Base-by-base conservation (phyloP, 2,797 vertebrate genomes). In the Onychomys leucogaster region DNA sequence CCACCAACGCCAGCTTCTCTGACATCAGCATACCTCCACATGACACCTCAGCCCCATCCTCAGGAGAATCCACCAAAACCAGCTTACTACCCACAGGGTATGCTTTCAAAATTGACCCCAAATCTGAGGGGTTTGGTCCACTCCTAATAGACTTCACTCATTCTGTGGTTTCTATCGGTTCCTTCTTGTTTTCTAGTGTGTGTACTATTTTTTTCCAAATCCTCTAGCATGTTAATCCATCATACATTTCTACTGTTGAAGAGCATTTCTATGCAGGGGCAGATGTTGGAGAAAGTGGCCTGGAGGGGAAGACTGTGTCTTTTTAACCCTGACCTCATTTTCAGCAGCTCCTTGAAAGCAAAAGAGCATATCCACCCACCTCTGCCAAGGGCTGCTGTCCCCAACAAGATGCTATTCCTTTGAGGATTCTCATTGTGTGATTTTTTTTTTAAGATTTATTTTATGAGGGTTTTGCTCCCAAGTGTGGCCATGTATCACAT, bases 131-230 rank as follows among this genome's bases (percentile, higher is more conserved):
- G 69, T 61, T 78, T 0, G 0, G 12, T n/a, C 34, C 1, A 34
- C 16, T 10, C 41, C 11, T 29, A 76, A 63, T 0, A 32, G 7
- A 32, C 49, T 89, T 25, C 2, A 0, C 41, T n/a, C 63, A 6
- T 43, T 82, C 65, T 25, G 1, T 46, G 67, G 21, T 89, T 73
- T 94, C 63, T 93, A 21, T 6, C 19, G 52, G 73, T 61, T 84
- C 61, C 63, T 65, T 43, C 77, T 89, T 41, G 9, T 65, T 93
- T 82, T 19, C 46, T 41, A 3, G 29, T 6, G 21, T 32, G 46
- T n/a, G 16, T 11, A 23, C 59, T 75, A 25, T 52, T 94, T 87
- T 86, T 93, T 59, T 29, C 73, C 76, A 94, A 95, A 46, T 90
- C n/a, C 8, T 34, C 52, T 49, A 32, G 43, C 19, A 81, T 37